Percentiles rank a stretch among this genome's conserved stretches.
phyloP scores from a whole-genome alignment of 2,113 vertebrate genomes.

The Neopipo cinnamomea region DNA sequence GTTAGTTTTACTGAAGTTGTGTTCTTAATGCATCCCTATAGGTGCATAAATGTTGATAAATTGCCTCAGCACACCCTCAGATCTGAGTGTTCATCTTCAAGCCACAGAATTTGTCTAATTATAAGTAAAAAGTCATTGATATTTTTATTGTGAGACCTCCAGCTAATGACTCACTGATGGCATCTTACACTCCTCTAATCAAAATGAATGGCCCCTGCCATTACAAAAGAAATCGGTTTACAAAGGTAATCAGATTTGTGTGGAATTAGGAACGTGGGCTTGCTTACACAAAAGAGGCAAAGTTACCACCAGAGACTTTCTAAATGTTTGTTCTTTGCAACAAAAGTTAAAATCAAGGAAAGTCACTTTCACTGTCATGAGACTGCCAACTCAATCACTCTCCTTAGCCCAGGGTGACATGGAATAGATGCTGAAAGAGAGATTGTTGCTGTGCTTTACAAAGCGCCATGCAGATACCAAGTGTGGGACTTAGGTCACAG shows the following conservation, averaged over 20 bases:
- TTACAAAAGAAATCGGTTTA: not conserved
- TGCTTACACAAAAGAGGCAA: not conserved
- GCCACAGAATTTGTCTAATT: conserved; percentile 50
- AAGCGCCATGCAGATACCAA: not conserved
- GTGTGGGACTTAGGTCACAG: not conserved
- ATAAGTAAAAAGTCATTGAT: conserved; percentile 49
- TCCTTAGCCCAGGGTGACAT: not conserved
- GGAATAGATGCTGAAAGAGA: not conserved
- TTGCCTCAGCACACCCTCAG: conserved; percentile 38
- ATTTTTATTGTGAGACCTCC: conserved; percentile 3
- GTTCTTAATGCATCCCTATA: conserved; percentile 3
- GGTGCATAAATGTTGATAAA: conserved; percentile 39
- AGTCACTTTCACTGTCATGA: not conserved
- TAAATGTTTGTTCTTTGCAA: not conserved
- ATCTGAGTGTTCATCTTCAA: conserved; percentile 53
- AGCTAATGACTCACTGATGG: not conserved
- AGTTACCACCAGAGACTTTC: not conserved
- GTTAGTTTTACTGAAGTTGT: conserved; percentile 50
- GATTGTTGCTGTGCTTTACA: not conserved
- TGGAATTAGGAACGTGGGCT: not conserved
- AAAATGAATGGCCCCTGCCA: not conserved
- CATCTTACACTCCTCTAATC: not conserved
- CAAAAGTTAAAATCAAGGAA: not conserved
- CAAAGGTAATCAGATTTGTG: not conserved
- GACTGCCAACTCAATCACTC: not conserved